Evolutionary conservation across 30 jellyfish, hydroid and myxozoan genomes (phyloP).

Genomic region (Cassiopea andromeda): DNA sequence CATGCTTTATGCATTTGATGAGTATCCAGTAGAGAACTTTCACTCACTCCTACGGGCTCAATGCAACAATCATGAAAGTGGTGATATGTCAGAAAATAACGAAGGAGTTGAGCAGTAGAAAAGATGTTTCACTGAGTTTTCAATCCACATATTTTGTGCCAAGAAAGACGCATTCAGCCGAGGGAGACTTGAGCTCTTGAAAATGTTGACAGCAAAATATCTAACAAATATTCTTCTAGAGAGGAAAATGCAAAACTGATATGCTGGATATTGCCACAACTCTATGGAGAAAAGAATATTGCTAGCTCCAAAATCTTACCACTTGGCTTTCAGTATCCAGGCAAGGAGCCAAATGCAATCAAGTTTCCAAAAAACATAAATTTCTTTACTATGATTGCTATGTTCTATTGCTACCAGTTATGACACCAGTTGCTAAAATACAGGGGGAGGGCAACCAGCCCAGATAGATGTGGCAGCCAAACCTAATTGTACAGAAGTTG

Average conservation of each 20-base stretch:
- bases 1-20: conserved; percentile 35
- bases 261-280: conserved; percentile 9
- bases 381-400: not conserved
- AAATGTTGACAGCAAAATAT: not conserved
- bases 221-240: not conserved
- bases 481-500: no score
- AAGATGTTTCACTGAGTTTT: not conserved
- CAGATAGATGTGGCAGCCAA: no score
- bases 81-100: conserved; percentile 4
- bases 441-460: no score
- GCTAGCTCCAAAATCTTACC: conserved; percentile 4
- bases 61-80: not conserved
- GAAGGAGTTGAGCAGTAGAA: not conserved
- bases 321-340: conserved; percentile 20
- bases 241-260: not conserved
- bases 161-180: conserved; percentile 10
- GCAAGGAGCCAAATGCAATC: conserved; percentile 5
- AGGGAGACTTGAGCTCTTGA: not conserved
- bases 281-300: not conserved
- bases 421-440: not conserved
- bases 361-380: not conserved
- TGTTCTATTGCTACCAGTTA: not conserved
- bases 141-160: not conserved
- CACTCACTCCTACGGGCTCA: conserved; percentile 23
- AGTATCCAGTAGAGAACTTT: conserved; percentile 31